Evolutionary conservation across 2,113 vertebrate genomes (phyloP), one percentile per base, ranked within the genome.

Genomic region (Zonotrichia leucophrys): DNA sequence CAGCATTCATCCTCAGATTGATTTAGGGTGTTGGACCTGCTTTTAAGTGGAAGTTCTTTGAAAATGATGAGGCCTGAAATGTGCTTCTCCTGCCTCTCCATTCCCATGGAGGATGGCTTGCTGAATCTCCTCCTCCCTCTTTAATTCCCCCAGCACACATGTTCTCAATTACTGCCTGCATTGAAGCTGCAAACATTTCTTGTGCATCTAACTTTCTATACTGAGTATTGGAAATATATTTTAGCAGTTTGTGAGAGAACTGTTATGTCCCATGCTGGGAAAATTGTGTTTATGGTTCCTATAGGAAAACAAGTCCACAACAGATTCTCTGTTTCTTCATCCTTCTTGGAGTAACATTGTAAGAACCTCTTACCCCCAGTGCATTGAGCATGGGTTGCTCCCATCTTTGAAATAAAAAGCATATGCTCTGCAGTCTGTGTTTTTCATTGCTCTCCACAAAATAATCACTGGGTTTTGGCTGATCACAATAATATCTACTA

Each of bases 81-180:
- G 44, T 37, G 49, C 18, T 74, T 56, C 47, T 92, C 24, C 35
- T 42, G 62, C 67, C 0, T 12, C 64, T 90, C 13, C 0, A 2
- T 52, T 59, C 41, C 0, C 0, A 7, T 56, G 35, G 76, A 74
- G 69, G 5, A 6, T 8, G 62, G 31, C n/a, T 84, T 23, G 37
- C 13, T 66, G 21, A 1, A 64, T 47, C 60, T 74, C 44, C 69
- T 89, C 87, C 74, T 77, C 47, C 87, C 52, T 23, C 47, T 62
- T 35, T 49, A 42, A 58, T 80, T 87, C 75, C 67, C 64, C 64
- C 17, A 15, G 83, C 73, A 83, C 84, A 91, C 74, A 64, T 94
- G 81, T 95, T 91, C 93, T 95, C 91, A 95, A 49, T 95, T 89
- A 91, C 89, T 85, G 81, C 70, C 87, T 92, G 62, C 74, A 84